Evolutionary conservation across 2,113 vertebrate genomes (phyloP).

Genomic region (Hystrix cristata): DNA sequence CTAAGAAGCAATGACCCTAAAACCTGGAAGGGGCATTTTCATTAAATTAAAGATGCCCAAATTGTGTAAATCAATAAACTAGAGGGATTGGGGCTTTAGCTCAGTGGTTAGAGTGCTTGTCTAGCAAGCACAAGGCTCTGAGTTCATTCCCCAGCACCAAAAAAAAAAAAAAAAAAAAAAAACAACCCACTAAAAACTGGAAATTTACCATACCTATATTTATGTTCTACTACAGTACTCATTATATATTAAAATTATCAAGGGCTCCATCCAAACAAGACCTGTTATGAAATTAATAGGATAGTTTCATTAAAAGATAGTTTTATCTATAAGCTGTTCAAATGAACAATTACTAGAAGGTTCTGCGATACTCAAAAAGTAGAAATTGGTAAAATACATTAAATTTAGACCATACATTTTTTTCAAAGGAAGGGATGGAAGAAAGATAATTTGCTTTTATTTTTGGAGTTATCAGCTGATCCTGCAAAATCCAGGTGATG

Average conservation of each 20-base stretch:
- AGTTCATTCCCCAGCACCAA: too few species aligned
- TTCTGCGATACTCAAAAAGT: neutral
- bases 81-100: neutral
- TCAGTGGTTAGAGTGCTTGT: too few species aligned
- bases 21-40: neutral
- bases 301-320: neutral
- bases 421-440: neutral
- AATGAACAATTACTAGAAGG: slow-evolving; percentile 7
- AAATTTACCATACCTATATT: neutral
- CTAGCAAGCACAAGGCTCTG: too few species aligned
- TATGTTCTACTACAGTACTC: neutral
- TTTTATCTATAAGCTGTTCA: neutral
- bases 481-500: neutral
- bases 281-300: slow-evolving; percentile 1
- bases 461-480: neutral
- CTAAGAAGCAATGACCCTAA: neutral
- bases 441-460: neutral
- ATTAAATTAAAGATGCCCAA: neutral
- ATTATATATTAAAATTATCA: slow-evolving; percentile 24
- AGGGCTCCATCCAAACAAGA: neutral
- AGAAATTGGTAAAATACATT: neutral
- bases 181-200: too few species aligned
- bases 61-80: neutral
- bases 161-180: too few species aligned
- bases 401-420: neutral